Evolutionary conservation across 2,113 vertebrate genomes (phyloP), one percentile per base, ranked within the genome.

Genomic region (Actenoides hombroni): DNA sequence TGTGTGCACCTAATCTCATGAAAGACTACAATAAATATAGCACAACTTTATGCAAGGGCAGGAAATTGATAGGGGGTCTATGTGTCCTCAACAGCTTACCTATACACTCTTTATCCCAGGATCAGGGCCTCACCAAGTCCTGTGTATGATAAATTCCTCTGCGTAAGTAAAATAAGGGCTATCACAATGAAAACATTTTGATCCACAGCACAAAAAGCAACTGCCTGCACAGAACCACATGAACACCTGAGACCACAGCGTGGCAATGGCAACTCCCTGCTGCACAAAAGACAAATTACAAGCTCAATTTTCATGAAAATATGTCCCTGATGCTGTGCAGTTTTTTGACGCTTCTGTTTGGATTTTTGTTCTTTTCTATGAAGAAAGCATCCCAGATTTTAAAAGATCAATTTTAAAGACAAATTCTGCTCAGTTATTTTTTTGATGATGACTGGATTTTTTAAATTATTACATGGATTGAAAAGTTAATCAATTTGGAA

Each of bases 211-310:
- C 67, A 90, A 95, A 97, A 81, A 87, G 29, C 37, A 63, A 46
- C 86, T 53, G 90, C 63, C 75, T 96, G 89, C 84, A 92, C 44
- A 59, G 88, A 93, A 93, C 92, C 87, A 57, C 92, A 86, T 37
- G 89, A 94, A 76, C 92, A 92, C 95, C 89, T 85, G 94, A 97
- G 94, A 87, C 86, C 87, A 86, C 93, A 96, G 93, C 93, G 80
- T 75, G 89, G 70, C 53, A 83, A 69, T 86, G 60, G 76, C 77
- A 94, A 92, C 89, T 96, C 85, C 95, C 95, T 79, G 74, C 82
- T 94, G 85, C 82, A 92, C 6, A 1, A 64, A 83, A 93, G 79
- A 96, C 80, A 96, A 95, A 96, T 96, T 90, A 64, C 80, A 92
- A 96, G 49, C 63, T 93, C 18, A 11, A 56, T 88, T 86, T 92